Evolutionary conservation across 2,113 vertebrate species (phyloP).

Genomic region (Cheirogaleus medius): DNA sequence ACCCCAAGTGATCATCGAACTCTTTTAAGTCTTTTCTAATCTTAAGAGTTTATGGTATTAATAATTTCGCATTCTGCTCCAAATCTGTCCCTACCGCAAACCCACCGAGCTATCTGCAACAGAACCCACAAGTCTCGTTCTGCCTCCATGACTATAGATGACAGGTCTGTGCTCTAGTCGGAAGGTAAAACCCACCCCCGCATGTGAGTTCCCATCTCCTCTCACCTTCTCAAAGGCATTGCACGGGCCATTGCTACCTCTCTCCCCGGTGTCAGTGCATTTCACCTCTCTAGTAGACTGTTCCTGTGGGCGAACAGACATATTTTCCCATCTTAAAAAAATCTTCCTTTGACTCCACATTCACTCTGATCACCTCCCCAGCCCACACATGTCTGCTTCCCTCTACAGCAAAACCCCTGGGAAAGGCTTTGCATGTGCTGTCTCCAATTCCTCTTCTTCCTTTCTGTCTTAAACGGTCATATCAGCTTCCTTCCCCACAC

Average conservation of each 20-base stretch:
- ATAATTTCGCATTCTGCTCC: not conserved
- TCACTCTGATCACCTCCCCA: not conserved
- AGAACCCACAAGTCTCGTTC: not conserved
- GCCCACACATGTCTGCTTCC: not conserved
- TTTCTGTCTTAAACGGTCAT: not conserved
- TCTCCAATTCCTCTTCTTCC: not conserved
- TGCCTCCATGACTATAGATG: not conserved
- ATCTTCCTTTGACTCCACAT: not conserved
- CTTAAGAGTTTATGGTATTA: not conserved
- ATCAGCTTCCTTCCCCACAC: not conserved
- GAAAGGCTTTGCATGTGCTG: not conserved
- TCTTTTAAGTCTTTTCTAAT: not conserved
- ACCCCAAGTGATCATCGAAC: not conserved
- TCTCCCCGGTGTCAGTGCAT: not conserved
- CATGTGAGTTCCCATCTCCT: too few relatives aligned
- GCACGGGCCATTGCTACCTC: rapidly evolving
- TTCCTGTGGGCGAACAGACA: too few relatives aligned
- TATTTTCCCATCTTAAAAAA: not conserved
- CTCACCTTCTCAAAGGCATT: not conserved
- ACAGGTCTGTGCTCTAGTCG: rapidly evolving
- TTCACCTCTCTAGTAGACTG: not conserved
- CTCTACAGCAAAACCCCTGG: not conserved
- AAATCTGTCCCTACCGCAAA: not conserved
- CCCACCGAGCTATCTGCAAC: not conserved
- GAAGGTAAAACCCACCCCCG: too few relatives aligned